Evolutionary conservation across 2,888 invertebrate genomes (phyloP).

Genomic region (Cosmopolites sordidus): DNA sequence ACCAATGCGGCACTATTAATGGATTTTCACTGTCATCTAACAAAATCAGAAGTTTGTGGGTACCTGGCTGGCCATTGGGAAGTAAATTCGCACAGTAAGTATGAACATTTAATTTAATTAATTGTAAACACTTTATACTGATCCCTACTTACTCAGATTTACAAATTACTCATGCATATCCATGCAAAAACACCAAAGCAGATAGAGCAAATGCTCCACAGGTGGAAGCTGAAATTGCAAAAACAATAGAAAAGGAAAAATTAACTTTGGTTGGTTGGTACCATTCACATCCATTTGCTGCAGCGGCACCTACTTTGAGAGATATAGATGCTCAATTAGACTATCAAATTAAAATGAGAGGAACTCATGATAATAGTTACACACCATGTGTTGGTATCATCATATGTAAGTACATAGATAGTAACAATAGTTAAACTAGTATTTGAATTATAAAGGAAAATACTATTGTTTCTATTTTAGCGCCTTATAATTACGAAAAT

Average conservation of each 20-base stretch:
- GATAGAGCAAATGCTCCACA: constrained; percentile 73
- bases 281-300: constrained; percentile 87
- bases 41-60: constrained; percentile 93
- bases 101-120: too few species aligned
- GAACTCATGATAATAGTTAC: constrained; percentile 85
- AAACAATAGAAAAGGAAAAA: constrained; percentile 76
- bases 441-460: too few species aligned
- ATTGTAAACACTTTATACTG: too few species aligned
- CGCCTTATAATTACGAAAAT: constrained; percentile 78
- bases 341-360: constrained; percentile 92
- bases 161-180: constrained; percentile 83
- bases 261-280: constrained; percentile 90
- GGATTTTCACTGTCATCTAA: constrained; percentile 91
- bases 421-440: background rate
- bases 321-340: constrained; percentile 92
- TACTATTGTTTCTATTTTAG: constrained; percentile 59
- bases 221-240: constrained; percentile 77
- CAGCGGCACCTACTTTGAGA: constrained; percentile 79
- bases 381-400: constrained; percentile 90
- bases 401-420: constrained; percentile 67
- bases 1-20: constrained; percentile 83
- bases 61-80: constrained; percentile 96
- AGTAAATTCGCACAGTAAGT: constrained; percentile 86
- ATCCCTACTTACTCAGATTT: constrained; percentile 66
- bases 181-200: constrained; percentile 76